phyloP scores from a whole-genome alignment of 2,888 invertebrate species.

The Therioaphis trifolii region DNA sequence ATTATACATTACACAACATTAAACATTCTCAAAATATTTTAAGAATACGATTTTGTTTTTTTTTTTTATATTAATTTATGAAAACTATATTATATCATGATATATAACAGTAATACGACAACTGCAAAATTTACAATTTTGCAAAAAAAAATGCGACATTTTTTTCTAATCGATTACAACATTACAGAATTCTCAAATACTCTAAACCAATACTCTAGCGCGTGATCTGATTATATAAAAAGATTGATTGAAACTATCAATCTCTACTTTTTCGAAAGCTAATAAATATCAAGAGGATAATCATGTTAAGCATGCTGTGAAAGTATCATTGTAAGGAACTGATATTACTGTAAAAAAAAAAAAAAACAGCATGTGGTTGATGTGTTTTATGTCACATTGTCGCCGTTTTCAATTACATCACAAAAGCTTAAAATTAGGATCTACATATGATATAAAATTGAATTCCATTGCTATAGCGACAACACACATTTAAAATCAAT shows the following conservation, averaged over 20 bases:
- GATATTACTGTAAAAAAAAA: neutral
- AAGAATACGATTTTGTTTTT: no score
- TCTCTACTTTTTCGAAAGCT: constrained; percentile 58
- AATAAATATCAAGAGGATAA: constrained; percentile 43
- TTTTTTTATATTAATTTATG: no score
- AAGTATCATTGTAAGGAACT: constrained; percentile 19
- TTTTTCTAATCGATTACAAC: no score
- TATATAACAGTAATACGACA: no score
- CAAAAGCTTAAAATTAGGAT: neutral
- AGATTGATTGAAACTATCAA: constrained; percentile 28
- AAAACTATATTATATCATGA: no score
- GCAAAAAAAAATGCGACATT: no score
- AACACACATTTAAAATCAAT: neutral
- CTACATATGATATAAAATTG: neutral
- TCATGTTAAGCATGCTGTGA: constrained; percentile 52
- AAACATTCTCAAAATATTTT: no score
- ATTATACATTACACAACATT: no score
- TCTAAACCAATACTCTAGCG: neutral
- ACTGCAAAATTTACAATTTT: no score
- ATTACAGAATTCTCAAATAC: no score
- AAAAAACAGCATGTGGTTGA: constrained; percentile 37
- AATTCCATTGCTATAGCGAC: no score
- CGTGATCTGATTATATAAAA: constrained; percentile 26
- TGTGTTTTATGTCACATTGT: constrained; percentile 16
- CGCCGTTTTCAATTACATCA: neutral